Base-by-base conservation (phyloP, 2,888 invertebrate genomes). In the Eurytoma californica region DNA sequence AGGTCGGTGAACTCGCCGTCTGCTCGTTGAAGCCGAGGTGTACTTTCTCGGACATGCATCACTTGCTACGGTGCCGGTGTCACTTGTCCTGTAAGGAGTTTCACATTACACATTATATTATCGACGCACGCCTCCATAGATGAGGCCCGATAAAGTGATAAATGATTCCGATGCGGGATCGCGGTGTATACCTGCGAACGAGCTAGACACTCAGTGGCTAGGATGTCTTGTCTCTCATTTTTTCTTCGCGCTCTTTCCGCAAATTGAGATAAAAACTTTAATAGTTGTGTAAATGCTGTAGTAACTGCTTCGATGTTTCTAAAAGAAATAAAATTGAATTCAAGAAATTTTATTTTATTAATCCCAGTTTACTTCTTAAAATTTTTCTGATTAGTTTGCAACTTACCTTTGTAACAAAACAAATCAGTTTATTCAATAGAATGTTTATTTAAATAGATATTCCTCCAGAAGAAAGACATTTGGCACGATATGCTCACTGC, bases 401-500 rank as follows among this genome's bases (percentile, higher is more conserved):
- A n/a, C 24, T 1, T 39, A 39, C 9, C 9, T 39, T 39, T 7
- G 39, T 13, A 13, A 60, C 14, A 24, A 20, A 24, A 24, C 24
- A 60, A 53, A 14, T 60, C 24, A 24, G 12, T 60, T 51, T 39
- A 53, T 3, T 53, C 16, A n/a, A 53, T 0, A 53, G 3, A n/a
- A 67, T 51, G 20, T 39, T 18, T 2, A 14, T 24, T 65, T 39
- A 58, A 0, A n/a, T 18, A 81, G 81, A 58, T 14, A 58, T 68
- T 14, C 60, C 66, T 57, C 58, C 67, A 14, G 16, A 58, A 5
- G 73, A 66, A 18, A 72, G 53, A 5, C 51, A 90, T 81, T 86
- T 92, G 63, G 92, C 93, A 0, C 91, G 90, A 83, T 92, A 93
- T 83, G 92, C 93, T 9, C 92, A 91, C 86, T 94, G 94, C 85